Evolutionary conservation across 1,140 invertebrate genomes (phyloP).

Genomic region (Diabrotica virgifera): DNA sequence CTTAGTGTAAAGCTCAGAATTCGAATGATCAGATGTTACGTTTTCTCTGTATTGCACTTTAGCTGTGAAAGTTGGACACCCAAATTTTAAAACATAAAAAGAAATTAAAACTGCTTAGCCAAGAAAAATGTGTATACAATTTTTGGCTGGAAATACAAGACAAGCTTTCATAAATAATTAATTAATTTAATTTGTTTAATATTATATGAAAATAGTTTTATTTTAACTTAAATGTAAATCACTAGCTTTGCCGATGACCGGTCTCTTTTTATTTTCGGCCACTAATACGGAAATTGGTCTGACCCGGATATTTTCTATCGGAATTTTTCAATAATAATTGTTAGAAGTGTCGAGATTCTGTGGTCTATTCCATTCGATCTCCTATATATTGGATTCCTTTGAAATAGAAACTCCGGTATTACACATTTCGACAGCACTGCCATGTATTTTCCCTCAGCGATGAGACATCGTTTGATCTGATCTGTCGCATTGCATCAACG

Average conservation of each 20-base stretch:
- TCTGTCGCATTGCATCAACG: conserved; percentile 15
- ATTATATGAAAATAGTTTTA: too few relatives aligned
- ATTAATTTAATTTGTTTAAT: too few relatives aligned
- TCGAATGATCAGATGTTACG: too few relatives aligned
- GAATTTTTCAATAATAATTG: conserved; percentile 22
- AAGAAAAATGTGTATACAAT: too few relatives aligned
- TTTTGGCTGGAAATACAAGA: too few relatives aligned
- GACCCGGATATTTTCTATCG: conserved; percentile 10
- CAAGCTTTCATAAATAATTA: too few relatives aligned
- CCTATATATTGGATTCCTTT: conserved; percentile 18
- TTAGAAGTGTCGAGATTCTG: conserved; percentile 15
- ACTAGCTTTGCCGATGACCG: neutral
- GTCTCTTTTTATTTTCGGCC: neutral
- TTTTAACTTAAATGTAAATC: neutral
- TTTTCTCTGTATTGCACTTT: too few relatives aligned
- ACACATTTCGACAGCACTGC: conserved; percentile 15
- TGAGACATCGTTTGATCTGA: conserved; percentile 13
- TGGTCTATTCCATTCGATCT: conserved; percentile 1
- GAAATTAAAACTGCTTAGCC: too few relatives aligned
- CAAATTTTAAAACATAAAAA: too few relatives aligned
- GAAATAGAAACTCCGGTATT: conserved; percentile 17
- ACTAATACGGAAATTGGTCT: neutral
- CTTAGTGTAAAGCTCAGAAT: too few relatives aligned
- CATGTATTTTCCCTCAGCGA: neutral
- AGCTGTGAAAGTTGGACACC: too few relatives aligned